phyloP scores from a whole-genome alignment of 2,888 invertebrate genomes.

The Spicauda simplicius region DNA sequence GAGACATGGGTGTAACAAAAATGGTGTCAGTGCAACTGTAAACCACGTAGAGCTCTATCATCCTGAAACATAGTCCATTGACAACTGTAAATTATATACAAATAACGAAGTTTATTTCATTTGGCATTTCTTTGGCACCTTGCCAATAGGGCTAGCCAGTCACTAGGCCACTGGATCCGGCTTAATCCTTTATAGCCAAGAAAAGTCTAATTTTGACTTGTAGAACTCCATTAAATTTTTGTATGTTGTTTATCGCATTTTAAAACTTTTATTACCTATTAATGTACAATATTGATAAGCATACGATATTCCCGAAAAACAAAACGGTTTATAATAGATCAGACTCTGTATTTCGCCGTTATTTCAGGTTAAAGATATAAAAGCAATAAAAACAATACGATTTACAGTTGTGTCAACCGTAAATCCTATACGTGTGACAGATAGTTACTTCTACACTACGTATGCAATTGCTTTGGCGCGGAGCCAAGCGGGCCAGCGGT shows the following conservation, averaged over 20 bases:
- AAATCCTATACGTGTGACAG: slow-evolving; percentile 42
- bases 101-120: background rate
- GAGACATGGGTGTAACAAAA: no score
- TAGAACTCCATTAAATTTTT: no score
- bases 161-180: background rate
- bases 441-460: slow-evolving; percentile 28
- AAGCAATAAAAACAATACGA: slow-evolving; percentile 30
- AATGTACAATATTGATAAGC: no score
- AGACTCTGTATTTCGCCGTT: background rate
- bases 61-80: no score
- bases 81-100: background rate
- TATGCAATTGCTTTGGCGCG: slow-evolving; percentile 32
- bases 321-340: background rate
- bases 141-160: background rate
- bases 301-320: no score
- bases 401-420: slow-evolving; percentile 50
- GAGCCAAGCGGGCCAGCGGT: slow-evolving; percentile 27
- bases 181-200: background rate
- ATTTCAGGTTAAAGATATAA: slow-evolving; percentile 11
- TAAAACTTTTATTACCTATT: no score
- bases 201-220: background rate
- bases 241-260: no score
- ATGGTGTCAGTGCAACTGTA: no score
- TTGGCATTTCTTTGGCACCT: background rate
- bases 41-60: no score